These are phyloP conservation scores for Parascotia fuliginaria DNA, from an alignment of 2,888 invertebrate genomes.

Conservation along the genomic window DNA sequence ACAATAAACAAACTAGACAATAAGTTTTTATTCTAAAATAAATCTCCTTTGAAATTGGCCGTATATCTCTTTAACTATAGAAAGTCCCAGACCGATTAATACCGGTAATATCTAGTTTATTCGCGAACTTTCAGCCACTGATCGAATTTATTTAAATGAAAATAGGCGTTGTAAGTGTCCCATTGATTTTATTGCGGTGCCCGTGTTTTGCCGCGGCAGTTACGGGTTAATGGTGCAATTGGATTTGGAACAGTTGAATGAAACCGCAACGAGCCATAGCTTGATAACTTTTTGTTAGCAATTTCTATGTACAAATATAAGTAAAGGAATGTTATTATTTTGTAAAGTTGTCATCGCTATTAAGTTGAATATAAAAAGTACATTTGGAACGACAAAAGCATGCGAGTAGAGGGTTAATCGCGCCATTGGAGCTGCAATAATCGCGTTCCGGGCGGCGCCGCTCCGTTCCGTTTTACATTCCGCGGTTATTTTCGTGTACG, in stretches of 20 bases:
- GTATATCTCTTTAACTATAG: constrained; percentile 51
- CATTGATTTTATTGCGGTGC: constrained; percentile 68
- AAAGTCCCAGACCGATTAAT: constrained; percentile 47
- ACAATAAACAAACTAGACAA: constrained; percentile 50
- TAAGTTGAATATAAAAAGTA: constrained; percentile 48
- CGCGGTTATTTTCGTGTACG: constrained; percentile 63
- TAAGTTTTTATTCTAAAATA: constrained; percentile 61
- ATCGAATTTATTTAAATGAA: constrained; percentile 61
- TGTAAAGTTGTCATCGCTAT: constrained; percentile 39
- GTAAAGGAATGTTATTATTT: constrained; percentile 27
- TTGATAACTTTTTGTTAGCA: constrained; percentile 30
- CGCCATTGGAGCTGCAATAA: constrained; percentile 70
- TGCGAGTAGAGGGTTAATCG: constrained; percentile 63
- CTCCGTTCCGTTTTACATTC: constrained; percentile 57
- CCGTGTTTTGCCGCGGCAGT: constrained; percentile 61
- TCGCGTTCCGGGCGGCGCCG: constrained; percentile 56
- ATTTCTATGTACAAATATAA: constrained; percentile 20
- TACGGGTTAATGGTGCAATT: constrained; percentile 67
- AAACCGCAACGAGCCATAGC: constrained; percentile 54
- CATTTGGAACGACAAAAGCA: constrained; percentile 54
- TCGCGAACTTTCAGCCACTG: constrained; percentile 47
- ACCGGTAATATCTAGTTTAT: constrained; percentile 50
- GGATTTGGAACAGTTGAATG: constrained; percentile 58
- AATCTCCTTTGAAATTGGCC: constrained; percentile 55
- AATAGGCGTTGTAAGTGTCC: constrained; percentile 62